Percentiles rank a stretch among this genome's conserved stretches.
Evolutionary conservation across 2,113 vertebrate species (phyloP).

Genomic region (Anhinga anhinga): DNA sequence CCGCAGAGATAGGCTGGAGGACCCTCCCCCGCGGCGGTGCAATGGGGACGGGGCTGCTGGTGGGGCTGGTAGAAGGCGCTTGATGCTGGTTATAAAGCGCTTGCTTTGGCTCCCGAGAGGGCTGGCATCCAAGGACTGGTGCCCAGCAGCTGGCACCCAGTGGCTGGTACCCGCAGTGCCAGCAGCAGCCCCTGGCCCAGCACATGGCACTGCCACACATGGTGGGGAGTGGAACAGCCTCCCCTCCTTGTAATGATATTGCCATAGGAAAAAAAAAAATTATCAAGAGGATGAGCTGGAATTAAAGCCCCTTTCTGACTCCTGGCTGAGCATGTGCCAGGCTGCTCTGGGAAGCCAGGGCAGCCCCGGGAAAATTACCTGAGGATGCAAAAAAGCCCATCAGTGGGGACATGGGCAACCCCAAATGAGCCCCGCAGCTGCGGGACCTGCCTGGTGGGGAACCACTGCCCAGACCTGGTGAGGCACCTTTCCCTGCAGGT

Average conservation of each 20-base stretch:
- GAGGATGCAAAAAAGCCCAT: background rate
- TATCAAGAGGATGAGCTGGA: background rate
- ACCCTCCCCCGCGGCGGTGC: background rate
- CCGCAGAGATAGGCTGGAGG: background rate
- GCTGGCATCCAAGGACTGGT: background rate
- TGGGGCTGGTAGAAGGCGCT: background rate
- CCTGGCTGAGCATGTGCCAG: background rate
- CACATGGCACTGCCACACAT: background rate
- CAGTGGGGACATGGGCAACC: background rate
- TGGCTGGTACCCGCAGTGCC: background rate
- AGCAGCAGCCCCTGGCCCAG: background rate
- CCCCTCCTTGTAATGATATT: background rate
- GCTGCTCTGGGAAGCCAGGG: background rate
- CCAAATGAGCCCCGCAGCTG: background rate
- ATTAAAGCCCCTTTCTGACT: background rate
- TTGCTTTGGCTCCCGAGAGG: background rate
- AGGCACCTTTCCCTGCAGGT: background rate
- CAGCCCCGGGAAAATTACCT: background rate
- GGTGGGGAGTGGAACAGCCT: background rate
- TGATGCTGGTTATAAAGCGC: background rate
- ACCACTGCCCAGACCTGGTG: fast-evolving
- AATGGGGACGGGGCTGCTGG: background rate
- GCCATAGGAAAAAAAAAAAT: background rate
- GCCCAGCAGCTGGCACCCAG: no score
- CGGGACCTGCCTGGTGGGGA: background rate